A percentile compares a stretch with the other conserved stretches of the same genome.
phyloP scores from a whole-genome alignment of 2,888 invertebrate genomes.

The Drosophila ezoana region DNA sequence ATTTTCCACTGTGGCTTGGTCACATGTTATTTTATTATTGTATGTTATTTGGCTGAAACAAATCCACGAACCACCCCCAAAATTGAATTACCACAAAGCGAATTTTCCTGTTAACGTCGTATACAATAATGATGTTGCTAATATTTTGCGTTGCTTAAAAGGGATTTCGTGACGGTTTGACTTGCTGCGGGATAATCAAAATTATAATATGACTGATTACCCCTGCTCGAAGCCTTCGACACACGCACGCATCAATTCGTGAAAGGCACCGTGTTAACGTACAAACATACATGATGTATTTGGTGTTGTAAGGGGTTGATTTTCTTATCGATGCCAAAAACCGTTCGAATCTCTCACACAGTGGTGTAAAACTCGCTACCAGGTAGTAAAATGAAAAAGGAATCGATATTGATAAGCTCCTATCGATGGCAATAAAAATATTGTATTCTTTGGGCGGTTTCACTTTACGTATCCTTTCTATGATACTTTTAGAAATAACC shows the following conservation, averaged over 20 bases:
- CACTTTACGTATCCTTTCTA: no score
- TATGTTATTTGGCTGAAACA: slow-evolving; percentile 7
- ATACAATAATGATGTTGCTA: slow-evolving; percentile 55
- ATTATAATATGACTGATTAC: slow-evolving; percentile 85
- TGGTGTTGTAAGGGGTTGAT: slow-evolving; percentile 43
- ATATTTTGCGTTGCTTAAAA: slow-evolving; percentile 57
- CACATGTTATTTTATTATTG: neutral
- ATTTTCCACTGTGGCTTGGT: no score
- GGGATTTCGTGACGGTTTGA: slow-evolving; percentile 83
- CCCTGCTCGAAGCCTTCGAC: slow-evolving; percentile 55
- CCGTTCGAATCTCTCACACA: slow-evolving; percentile 11
- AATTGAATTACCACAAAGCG: slow-evolving; percentile 13
- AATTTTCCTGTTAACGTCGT: slow-evolving; percentile 19
- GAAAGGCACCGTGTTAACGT: slow-evolving; percentile 45
- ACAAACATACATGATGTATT: slow-evolving; percentile 45
- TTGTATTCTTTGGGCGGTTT: no score
- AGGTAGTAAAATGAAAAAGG: neutral
- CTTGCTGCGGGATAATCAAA: slow-evolving; percentile 84
- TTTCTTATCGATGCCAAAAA: slow-evolving; percentile 24
- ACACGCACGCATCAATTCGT: slow-evolving; percentile 54
- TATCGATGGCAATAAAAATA: neutral
- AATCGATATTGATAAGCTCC: slow-evolving; percentile 6
- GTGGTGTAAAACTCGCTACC: slow-evolving; percentile 8
- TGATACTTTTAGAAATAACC: no score
- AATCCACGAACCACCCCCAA: slow-evolving; percentile 22